Evolutionary conservation across 2,113 vertebrate species (phyloP).

Genomic region (Epinephelus lanceolatus): DNA sequence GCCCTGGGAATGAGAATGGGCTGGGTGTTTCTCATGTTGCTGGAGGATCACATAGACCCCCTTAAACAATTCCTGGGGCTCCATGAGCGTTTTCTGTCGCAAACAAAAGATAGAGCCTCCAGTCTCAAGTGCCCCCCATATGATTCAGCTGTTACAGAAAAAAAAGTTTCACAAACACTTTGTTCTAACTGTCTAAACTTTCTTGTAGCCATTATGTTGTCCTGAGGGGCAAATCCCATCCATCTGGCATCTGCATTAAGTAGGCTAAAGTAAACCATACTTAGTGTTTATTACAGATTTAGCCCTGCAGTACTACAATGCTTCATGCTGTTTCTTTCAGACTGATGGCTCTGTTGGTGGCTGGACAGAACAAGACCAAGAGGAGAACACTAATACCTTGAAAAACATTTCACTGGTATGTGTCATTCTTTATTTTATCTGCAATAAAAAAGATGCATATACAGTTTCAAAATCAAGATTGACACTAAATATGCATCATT

Average conservation of each 20-base stretch:
- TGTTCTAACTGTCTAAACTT: slow-evolving; percentile 27
- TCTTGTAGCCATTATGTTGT: slow-evolving; percentile 20
- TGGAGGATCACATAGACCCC: neutral
- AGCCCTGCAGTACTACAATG: neutral
- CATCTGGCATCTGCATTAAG: slow-evolving; percentile 36
- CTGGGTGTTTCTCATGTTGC: neutral
- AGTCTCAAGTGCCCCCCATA: slow-evolving; percentile 2
- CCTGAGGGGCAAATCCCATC: slow-evolving; percentile 7
- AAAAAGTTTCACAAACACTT: neutral
- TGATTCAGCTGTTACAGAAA: slow-evolving; percentile 4
- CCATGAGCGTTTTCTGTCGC: neutral
- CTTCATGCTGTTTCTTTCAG: slow-evolving; percentile 46
- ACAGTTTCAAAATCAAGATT: neutral
- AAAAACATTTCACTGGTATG: slow-evolving; percentile 56
- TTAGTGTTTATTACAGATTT: neutral
- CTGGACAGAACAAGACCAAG: slow-evolving; percentile 45
- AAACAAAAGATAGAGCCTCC: neutral
- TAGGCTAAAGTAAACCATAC: slow-evolving; percentile 8
- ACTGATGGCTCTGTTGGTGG: slow-evolving; percentile 29
- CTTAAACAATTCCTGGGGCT: neutral
- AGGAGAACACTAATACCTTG: slow-evolving; percentile 45
- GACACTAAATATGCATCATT: too few species aligned
- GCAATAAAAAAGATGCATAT: neutral
- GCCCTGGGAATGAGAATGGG: too few species aligned
- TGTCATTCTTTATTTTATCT: neutral